These are phyloP conservation scores for Condylostylus longicornis DNA, from an alignment of 1,140 invertebrate genomes.

Conservation along the genomic window DNA sequence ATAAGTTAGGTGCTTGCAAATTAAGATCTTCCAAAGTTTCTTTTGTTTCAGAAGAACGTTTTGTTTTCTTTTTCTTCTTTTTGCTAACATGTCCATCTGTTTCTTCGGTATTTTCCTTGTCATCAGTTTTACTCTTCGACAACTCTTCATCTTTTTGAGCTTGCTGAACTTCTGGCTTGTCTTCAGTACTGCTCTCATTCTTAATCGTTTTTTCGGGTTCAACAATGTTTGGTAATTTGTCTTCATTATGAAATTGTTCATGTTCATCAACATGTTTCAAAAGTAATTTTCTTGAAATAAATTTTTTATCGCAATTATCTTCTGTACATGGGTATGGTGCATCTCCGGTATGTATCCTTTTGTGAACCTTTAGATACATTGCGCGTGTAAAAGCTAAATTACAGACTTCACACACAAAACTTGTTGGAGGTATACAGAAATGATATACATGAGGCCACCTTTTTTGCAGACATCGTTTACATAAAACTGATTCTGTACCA, in stretches of 20 bases:
- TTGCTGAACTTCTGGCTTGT: slow-evolving; percentile 15
- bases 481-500: slow-evolving; percentile 69
- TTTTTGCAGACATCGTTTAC: slow-evolving; percentile 70
- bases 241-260: slow-evolving; percentile 20
- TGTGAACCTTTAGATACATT: slow-evolving; percentile 67
- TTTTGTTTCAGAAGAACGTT: slow-evolving; percentile 45
- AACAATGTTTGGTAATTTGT: slow-evolving; percentile 23
- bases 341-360: slow-evolving; percentile 56
- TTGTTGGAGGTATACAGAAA: slow-evolving; percentile 63
- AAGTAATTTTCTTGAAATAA: slow-evolving; percentile 65
- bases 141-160: slow-evolving; percentile 1
- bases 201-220: neutral
- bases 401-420: slow-evolving; percentile 68
- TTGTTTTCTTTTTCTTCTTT: slow-evolving; percentile 43
- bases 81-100: slow-evolving; percentile 17
- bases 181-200: neutral
- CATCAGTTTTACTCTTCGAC: neutral
- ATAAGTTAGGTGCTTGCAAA: slow-evolving; percentile 63
- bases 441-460: slow-evolving; percentile 84
- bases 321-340: slow-evolving; percentile 52
- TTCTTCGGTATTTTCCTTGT: slow-evolving; percentile 22
- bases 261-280: slow-evolving; percentile 47
- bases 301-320: slow-evolving; percentile 51
- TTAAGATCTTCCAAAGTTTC: slow-evolving; percentile 43
- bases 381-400: slow-evolving; percentile 54